Percentiles rank a stretch among this genome's conserved stretches.
Conservation (phyloP, 2,888 invertebrate genomes). For the Erannis defoliaria region DNA sequence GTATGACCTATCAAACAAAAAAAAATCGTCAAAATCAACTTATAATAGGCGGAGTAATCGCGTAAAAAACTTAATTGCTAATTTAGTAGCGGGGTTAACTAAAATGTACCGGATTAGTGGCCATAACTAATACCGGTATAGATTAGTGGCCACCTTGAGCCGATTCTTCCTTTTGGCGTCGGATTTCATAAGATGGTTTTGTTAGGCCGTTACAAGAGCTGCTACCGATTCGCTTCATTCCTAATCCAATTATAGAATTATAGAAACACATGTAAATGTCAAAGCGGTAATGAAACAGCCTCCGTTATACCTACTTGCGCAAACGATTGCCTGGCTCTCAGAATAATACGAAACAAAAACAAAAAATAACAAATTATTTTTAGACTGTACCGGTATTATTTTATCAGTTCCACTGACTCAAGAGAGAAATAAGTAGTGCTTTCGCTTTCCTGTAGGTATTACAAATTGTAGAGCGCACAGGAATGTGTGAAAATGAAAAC, state of each 20-base stretch:
- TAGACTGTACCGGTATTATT: constrained; percentile 4
- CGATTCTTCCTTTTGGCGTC: constrained; percentile 56
- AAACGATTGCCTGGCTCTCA: constrained; percentile 38
- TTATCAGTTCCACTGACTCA: background rate
- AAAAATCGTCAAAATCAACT: too few species aligned
- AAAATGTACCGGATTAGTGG: background rate
- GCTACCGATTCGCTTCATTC: constrained; percentile 69
- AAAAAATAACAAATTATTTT: background rate
- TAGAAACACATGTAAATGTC: constrained; percentile 79
- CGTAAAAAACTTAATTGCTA: background rate
- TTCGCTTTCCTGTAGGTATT: too few species aligned
- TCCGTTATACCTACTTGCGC: constrained; percentile 52
- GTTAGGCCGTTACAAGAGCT: constrained; percentile 45
- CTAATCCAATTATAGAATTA: constrained; percentile 80
- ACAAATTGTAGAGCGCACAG: background rate
- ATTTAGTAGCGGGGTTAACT: background rate
- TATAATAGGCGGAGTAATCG: too few species aligned
- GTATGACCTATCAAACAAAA: too few species aligned
- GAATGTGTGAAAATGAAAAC: too few species aligned
- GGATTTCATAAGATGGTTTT: constrained; percentile 61
- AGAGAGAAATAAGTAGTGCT: too few species aligned
- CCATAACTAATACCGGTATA: constrained; percentile 7
- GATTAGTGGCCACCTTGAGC: constrained; percentile 64
- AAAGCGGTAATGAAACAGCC: constrained; percentile 61
- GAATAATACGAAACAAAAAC: constrained; percentile 24